These are phyloP conservation scores for Eupithecia tripunctaria DNA, from an alignment of 2,888 invertebrate genomes.

Conservation along the genomic window DNA sequence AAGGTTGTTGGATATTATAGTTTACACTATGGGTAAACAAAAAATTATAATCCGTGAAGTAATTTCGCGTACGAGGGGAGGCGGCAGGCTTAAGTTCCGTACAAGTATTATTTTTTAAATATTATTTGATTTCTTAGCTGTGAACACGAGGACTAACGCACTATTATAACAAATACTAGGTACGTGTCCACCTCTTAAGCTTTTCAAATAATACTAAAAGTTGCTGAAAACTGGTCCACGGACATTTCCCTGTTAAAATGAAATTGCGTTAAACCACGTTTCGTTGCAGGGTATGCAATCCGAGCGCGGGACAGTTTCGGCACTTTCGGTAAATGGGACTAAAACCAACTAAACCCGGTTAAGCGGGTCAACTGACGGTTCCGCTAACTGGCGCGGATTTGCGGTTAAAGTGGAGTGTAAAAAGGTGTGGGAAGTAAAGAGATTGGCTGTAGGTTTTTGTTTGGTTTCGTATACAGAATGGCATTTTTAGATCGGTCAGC, in stretches of 20 bases:
- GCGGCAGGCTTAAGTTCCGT: no score
- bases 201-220: not conserved
- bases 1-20: no score
- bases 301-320: constrained; percentile 2
- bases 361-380: not conserved
- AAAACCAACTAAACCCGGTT: not conserved
- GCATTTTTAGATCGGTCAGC: no score
- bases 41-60: no score
- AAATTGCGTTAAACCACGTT: not conserved
- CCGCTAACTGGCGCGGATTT: not conserved
- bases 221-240: not conserved
- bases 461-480: no score
- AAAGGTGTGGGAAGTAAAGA: not conserved
- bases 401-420: not conserved
- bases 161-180: no score
- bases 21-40: no score
- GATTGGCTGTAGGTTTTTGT: not conserved
- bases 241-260: not conserved
- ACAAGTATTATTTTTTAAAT: no score
- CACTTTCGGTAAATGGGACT: not conserved
- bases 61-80: no score
- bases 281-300: constrained; percentile 8
- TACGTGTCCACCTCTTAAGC: not conserved
- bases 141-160: no score
- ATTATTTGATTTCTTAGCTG: no score